A percentile compares a stretch with the other conserved stretches of the same genome.
These are phyloP conservation scores for Octopus sinensis DNA, from an alignment of 1,140 invertebrate species.

Conservation along the genomic window DNA sequence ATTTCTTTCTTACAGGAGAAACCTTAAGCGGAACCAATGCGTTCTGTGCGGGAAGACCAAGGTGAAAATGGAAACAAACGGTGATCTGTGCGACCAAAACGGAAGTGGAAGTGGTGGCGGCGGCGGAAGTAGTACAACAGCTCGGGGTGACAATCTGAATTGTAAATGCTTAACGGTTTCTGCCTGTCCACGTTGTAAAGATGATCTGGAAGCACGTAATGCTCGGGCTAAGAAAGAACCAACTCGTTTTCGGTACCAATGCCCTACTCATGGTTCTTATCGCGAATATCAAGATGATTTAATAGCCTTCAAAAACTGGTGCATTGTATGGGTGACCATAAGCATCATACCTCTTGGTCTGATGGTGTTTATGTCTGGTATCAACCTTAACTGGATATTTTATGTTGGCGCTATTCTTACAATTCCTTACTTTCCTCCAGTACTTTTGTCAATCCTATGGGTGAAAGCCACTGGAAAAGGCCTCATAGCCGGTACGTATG, in stretches of 20 bases:
- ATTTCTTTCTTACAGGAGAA: constrained; percentile 25
- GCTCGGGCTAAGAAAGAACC: constrained; percentile 25
- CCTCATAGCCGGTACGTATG: constrained; percentile 40
- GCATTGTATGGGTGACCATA: constrained; percentile 50
- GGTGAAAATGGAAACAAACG: not conserved
- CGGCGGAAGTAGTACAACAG: constrained; percentile 21
- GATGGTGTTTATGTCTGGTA: constrained; percentile 46
- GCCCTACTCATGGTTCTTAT: constrained; percentile 51
- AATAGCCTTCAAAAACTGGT: constrained; percentile 54
- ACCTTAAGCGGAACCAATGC: constrained; percentile 30
- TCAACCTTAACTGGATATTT: constrained; percentile 53
- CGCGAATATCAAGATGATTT: constrained; percentile 54
- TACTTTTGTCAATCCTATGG: constrained; percentile 50
- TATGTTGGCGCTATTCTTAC: constrained; percentile 49
- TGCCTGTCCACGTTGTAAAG: constrained; percentile 26
- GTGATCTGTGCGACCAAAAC: constrained; percentile 30
- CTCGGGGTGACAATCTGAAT: constrained; percentile 8
- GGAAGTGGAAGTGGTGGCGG: constrained; percentile 13
- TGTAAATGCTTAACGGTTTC: constrained; percentile 26
- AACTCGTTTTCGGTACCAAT: constrained; percentile 46
- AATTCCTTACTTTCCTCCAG: constrained; percentile 51
- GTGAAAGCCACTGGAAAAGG: constrained; percentile 50
- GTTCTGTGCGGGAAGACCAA: constrained; percentile 45
- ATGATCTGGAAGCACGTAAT: constrained; percentile 27
- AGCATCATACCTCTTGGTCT: constrained; percentile 49